Evolutionary conservation across 2,113 vertebrate species (phyloP).

Genomic region (Perca fluviatilis): DNA sequence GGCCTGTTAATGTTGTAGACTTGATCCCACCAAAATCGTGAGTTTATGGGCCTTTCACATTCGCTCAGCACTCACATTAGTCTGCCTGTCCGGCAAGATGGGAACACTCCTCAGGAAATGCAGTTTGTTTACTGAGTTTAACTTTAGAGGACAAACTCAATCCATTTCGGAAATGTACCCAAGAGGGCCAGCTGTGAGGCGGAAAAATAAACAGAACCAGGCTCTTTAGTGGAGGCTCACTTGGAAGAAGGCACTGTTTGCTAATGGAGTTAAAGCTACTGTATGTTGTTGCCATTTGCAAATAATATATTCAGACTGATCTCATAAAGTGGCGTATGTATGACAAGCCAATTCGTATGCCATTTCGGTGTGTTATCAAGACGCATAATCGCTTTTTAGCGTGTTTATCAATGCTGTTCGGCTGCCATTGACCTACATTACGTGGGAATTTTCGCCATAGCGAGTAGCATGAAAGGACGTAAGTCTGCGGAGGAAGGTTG

Average conservation of each 20-base stretch:
- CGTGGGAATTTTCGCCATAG: too few species aligned
- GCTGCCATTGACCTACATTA: too few species aligned
- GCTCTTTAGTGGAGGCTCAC: not conserved
- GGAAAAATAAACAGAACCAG: constrained; percentile 27
- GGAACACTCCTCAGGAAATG: constrained; percentile 28
- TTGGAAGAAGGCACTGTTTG: not conserved
- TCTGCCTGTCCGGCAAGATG: constrained; percentile 11
- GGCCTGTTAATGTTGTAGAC: constrained; percentile 18
- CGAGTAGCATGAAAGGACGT: too few species aligned
- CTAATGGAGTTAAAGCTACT: not conserved
- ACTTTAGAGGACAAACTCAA: constrained; percentile 27
- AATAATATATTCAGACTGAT: not conserved
- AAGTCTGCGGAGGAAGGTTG: too few species aligned
- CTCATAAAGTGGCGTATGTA: too few species aligned
- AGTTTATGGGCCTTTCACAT: constrained; percentile 44
- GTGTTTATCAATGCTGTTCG: too few species aligned
- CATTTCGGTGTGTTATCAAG: too few species aligned
- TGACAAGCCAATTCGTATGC: too few species aligned
- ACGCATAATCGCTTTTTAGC: too few species aligned
- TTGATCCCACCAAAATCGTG: constrained; percentile 11
- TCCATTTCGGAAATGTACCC: constrained; percentile 6
- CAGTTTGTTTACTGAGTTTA: constrained; percentile 36
- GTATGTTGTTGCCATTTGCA: not conserved
- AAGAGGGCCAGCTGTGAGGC: not conserved
- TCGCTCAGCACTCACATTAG: constrained; percentile 29